Percentiles rank a stretch among this genome's conserved stretches.
These are phyloP conservation scores for Magallana gigas DNA, from an alignment of 1,140 invertebrate species.

Conservation along the genomic window DNA sequence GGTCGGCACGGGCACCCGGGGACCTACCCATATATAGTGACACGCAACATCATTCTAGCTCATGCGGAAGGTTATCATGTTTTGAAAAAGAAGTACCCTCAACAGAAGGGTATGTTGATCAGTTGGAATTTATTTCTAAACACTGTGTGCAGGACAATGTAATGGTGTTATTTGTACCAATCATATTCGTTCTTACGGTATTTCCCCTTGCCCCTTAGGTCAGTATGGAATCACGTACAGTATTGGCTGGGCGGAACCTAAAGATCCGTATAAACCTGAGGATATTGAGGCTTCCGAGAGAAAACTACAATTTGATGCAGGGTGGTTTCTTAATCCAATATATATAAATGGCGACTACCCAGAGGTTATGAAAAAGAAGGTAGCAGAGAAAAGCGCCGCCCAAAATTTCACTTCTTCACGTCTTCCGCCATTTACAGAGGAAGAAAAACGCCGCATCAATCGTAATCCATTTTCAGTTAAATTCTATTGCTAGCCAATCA, in stretches of 20 bases:
- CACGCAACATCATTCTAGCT: conserved; percentile 73
- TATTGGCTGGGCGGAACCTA: conserved; percentile 58
- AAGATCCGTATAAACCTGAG: conserved; percentile 44
- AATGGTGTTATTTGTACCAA: background rate
- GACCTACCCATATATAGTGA: conserved; percentile 60
- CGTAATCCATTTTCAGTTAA: background rate
- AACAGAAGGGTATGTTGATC: background rate
- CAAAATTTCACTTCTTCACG: conserved; percentile 59
- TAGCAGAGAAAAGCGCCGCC: conserved; percentile 59
- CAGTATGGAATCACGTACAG: conserved; percentile 61
- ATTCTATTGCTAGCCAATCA: background rate
- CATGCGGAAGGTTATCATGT: conserved; percentile 71
- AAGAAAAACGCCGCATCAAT: conserved; percentile 50
- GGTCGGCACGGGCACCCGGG: conserved; percentile 59
- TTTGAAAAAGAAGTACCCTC: background rate
- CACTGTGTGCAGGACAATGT: background rate
- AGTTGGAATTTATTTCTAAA: too few species aligned
- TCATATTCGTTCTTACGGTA: background rate
- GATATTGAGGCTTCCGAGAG: conserved; percentile 63
- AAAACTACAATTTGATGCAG: conserved; percentile 68
- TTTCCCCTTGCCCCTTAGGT: conserved; percentile 35
- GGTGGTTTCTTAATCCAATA: conserved; percentile 76
- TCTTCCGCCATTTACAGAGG: conserved; percentile 63
- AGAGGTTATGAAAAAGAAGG: conserved; percentile 66
- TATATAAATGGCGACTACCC: conserved; percentile 76